Conservation (phyloP, 2,888 invertebrate species). For the Erynnis tages region DNA sequence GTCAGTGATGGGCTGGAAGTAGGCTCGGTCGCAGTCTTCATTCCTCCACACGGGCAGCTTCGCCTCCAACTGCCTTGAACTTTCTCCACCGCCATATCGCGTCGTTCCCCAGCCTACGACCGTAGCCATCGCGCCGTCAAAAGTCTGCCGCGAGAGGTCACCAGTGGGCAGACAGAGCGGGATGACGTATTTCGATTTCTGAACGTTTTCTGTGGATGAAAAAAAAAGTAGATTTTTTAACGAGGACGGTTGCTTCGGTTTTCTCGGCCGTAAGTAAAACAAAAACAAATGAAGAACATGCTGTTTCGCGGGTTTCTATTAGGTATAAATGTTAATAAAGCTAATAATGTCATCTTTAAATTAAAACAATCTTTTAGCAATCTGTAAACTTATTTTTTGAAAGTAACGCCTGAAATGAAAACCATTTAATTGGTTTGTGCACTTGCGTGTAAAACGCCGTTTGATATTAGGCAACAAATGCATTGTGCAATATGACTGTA, state of each 20-base stretch:
- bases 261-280: no score
- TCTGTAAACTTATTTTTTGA: no score
- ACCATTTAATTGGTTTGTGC: not conserved
- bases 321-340: no score
- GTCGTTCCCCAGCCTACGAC: slow-evolving; percentile 97
- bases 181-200: slow-evolving; percentile 91
- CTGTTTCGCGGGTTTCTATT: no score
- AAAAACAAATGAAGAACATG: no score
- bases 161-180: slow-evolving; percentile 91
- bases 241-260: not conserved
- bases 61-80: slow-evolving; percentile 91
- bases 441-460: not conserved
- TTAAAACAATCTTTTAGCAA: no score
- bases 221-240: not conserved
- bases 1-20: slow-evolving; percentile 95
- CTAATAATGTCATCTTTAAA: no score
- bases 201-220: slow-evolving; percentile 82
- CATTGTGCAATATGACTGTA: no score
- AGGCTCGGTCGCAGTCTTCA: slow-evolving; percentile 93
- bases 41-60: slow-evolving; percentile 94
- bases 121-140: slow-evolving; percentile 89
- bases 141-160: slow-evolving; percentile 77
- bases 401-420: no score
- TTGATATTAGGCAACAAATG: not conserved
- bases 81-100: slow-evolving; percentile 93